These are phyloP conservation scores for Sterrhoptilus dennistouni DNA, from an alignment of 2,113 vertebrate genomes.

Conservation along the genomic window DNA sequence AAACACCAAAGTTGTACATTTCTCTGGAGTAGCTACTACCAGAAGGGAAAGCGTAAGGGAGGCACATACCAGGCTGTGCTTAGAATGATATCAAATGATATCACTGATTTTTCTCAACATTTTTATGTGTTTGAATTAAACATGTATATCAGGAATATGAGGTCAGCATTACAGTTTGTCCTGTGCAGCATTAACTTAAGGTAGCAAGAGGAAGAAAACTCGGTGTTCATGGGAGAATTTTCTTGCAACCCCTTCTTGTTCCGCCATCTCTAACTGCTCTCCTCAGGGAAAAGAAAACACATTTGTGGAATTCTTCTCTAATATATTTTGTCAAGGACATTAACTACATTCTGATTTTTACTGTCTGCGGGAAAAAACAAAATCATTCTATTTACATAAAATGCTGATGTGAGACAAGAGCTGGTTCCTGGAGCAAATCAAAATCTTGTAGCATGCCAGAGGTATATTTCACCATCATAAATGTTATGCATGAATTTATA, in stretches of 20 bases:
- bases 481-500: neutral
- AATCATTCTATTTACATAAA: constrained; percentile 25
- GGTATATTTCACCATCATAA: neutral
- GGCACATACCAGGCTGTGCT: neutral
- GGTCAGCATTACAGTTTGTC: neutral
- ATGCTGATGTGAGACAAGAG: neutral
- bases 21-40: neutral
- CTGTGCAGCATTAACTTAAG: neutral
- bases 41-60: neutral
- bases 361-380: neutral
- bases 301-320: neutral
- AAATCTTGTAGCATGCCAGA: neutral
- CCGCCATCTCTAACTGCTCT: neutral
- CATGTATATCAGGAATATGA: neutral
- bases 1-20: neutral
- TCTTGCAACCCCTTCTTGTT: neutral
- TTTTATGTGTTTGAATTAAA: neutral
- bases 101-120: neutral
- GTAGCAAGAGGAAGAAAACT: neutral
- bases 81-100: neutral
- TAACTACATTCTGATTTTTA: constrained; percentile 13
- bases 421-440: constrained; percentile 1
- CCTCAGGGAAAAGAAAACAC: neutral
- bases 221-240: neutral
- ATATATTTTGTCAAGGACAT: constrained; percentile 1